Base-by-base conservation (phyloP, 2,113 vertebrate species). In the Oreochromis tanganicae region DNA sequence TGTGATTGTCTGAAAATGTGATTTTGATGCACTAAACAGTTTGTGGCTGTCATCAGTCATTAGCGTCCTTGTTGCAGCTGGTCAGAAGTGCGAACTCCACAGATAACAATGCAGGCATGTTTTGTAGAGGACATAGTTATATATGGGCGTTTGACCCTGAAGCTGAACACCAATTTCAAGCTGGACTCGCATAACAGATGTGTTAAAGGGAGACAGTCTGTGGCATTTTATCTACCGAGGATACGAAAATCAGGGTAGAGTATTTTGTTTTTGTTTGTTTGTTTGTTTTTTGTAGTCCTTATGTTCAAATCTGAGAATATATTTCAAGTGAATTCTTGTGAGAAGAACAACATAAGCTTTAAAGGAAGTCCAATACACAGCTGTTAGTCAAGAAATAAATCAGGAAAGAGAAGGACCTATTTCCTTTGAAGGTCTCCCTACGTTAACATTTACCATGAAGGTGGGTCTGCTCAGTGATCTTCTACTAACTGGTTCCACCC, bases 11-110 rank as follows among this genome's bases (percentile, higher is more conserved):
- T 91, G 88, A 87, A 93, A 95, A 95, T 95, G 93, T 91, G 90
- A 95, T 94, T 95, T 94, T 93, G 92, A 94, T 95, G 91, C 92
- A 84, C 86, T 82, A 85, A 96, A 93, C 92, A 95, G 95, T 94
- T 90, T 95, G 95, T 94, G 88, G 92, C 85, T 94, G 94, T 95
- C 93, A 89, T 89, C 89, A 91, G 55, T 91, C 91, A 96, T 96
- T 93, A 93, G 90, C 14, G 56, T 93, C 88, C 89, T 93, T 82
- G 83, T 94, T 87, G 89, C 80, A 21, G 80, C 90, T 78, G 82
- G 87, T 91, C 88, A 88, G 82, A 86, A 80, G 86, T 93, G 93
- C 92, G 90, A 92, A 93, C 82, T 86, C 27, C 71, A 85, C 85
- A 87, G 90, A 94, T 84, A 88, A 78, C 82, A 75, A 54, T 3